These are phyloP conservation scores for Dichetophora obliterata DNA, from an alignment of 2,888 invertebrate genomes.

Conservation along the genomic window DNA sequence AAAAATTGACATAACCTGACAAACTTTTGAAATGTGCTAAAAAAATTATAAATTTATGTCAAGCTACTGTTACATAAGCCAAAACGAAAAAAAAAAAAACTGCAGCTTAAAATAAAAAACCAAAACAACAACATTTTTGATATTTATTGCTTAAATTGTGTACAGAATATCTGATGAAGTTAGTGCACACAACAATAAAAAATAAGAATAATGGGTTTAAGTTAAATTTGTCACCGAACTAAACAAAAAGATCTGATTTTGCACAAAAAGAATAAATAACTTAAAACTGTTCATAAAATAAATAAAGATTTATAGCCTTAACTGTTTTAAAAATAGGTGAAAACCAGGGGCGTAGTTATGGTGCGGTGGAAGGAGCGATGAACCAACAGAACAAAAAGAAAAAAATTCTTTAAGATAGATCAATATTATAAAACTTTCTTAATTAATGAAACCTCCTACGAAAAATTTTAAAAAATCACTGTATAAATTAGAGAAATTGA, in stretches of 20 bases:
- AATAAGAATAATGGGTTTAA: neutral
- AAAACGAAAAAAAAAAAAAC: neutral
- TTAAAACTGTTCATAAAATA: neutral
- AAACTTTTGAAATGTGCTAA: neutral
- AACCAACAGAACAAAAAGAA: no score
- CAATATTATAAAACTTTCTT: no score
- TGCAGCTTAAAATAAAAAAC: neutral
- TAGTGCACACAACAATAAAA: neutral
- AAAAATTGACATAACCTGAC: neutral
- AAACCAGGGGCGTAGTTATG: no score
- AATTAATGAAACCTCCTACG: no score
- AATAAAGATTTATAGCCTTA: neutral
- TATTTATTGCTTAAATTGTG: neutral
- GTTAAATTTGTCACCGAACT: neutral
- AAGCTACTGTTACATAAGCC: neutral
- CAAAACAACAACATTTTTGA: neutral
- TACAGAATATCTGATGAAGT: neutral
- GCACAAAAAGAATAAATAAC: neutral
- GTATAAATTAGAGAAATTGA: no score
- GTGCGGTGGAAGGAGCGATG: no score
- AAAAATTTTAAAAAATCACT: no score
- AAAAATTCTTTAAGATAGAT: no score
- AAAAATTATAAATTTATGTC: neutral
- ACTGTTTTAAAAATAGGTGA: neutral
- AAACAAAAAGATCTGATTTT: neutral